Percentiles rank a stretch among this genome's conserved stretches.
Evolutionary conservation across 2,888 invertebrate species (phyloP).

Genomic region (Leptothorax acervorum): DNA sequence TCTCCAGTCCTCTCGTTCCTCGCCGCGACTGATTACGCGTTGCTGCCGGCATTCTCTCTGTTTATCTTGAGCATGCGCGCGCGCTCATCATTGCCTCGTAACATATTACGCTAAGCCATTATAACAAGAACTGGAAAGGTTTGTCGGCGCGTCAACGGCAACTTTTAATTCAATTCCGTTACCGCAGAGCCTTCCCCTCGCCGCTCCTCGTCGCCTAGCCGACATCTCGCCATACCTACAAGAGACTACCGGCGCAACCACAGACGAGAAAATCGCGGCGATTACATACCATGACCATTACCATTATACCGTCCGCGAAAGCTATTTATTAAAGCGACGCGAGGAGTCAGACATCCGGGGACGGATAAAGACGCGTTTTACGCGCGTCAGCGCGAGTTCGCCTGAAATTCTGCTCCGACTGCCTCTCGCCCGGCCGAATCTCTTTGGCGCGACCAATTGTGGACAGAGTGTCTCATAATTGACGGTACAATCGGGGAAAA

Average conservation of each 20-base stretch:
- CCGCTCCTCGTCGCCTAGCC: background rate
- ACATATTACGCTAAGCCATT: slow-evolving; percentile 69
- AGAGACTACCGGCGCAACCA: slow-evolving; percentile 62
- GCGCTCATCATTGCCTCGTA: slow-evolving; percentile 41
- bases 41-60: background rate
- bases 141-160: slow-evolving; percentile 57
- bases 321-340: slow-evolving; percentile 72
- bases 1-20: background rate
- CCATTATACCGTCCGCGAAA: slow-evolving; percentile 73
- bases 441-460: background rate
- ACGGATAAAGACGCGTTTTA: slow-evolving; percentile 69
- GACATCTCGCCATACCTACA: slow-evolving; percentile 37
- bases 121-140: slow-evolving; percentile 65
- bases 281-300: slow-evolving; percentile 75
- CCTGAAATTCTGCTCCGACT: slow-evolving; percentile 59
- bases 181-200: slow-evolving; percentile 49
- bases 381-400: slow-evolving; percentile 64
- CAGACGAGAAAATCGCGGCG: slow-evolving; percentile 74
- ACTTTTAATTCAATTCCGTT: slow-evolving; percentile 76
- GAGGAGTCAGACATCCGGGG: slow-evolving; percentile 51
- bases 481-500: background rate
- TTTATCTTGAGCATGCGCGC: background rate
- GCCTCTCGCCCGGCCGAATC: background rate
- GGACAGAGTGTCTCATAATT: background rate
- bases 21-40: slow-evolving; percentile 9